phyloP scores from a whole-genome alignment of 2,113 vertebrate genomes.

The Nansenia antarctica region DNA sequence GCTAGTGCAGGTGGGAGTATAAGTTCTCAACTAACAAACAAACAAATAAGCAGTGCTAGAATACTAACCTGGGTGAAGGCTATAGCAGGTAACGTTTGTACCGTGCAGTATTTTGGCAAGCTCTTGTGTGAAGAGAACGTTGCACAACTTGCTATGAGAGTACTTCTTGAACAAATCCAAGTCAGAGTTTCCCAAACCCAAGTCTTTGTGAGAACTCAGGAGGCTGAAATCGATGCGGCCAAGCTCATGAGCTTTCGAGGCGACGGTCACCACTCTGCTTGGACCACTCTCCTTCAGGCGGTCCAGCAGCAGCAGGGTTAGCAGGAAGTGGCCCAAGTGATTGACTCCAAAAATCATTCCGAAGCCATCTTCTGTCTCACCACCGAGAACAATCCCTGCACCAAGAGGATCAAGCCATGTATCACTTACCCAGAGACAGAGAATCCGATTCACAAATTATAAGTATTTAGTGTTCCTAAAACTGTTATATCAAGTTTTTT shows the following conservation, averaged over 20 bases:
- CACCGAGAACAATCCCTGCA: conserved; percentile 68
- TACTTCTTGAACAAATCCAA: conserved; percentile 64
- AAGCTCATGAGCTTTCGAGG: conserved; percentile 63
- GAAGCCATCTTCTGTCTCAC: conserved; percentile 74
- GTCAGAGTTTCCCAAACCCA: conserved; percentile 22
- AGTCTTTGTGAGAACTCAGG: conserved; percentile 55
- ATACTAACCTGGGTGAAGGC: conserved; percentile 54
- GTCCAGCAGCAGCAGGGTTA: conserved; percentile 78
- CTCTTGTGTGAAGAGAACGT: conserved; percentile 64
- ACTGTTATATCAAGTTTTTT: too few relatives aligned
- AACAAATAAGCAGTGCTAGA: too few relatives aligned
- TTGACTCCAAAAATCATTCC: conserved; percentile 82
- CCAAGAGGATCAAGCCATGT: too few relatives aligned
- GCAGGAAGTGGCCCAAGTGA: conserved; percentile 68
- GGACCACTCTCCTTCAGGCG: conserved; percentile 71
- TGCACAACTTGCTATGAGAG: conserved; percentile 79
- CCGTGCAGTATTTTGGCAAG: conserved; percentile 75
- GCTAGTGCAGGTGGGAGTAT: too few relatives aligned
- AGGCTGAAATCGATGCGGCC: conserved; percentile 67
- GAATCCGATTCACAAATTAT: background rate
- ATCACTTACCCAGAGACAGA: too few relatives aligned
- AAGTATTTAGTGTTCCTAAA: too few relatives aligned
- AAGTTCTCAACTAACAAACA: too few relatives aligned
- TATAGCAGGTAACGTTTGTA: conserved; percentile 78
- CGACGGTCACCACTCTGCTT: conserved; percentile 79